phyloP scores from a whole-genome alignment of 1,140 invertebrate species.

The Steinernema feltiae region DNA sequence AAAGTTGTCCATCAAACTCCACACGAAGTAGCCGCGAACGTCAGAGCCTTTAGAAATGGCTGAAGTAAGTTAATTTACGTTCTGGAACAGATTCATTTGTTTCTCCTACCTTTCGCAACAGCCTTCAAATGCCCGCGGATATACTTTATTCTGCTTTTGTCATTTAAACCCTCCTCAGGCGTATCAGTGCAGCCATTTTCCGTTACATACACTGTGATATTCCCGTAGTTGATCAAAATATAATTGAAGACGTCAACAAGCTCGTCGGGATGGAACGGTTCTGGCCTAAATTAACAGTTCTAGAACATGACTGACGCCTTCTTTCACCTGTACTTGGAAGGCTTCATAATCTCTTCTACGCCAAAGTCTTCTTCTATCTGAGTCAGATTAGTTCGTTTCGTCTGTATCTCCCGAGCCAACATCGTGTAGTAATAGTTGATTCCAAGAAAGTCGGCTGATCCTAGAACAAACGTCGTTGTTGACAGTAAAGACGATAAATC shows the following conservation, averaged over 20 bases:
- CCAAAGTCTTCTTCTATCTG: constrained; percentile 39
- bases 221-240: constrained; percentile 23
- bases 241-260: background rate
- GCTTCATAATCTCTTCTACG: background rate
- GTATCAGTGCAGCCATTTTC: constrained; percentile 38
- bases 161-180: constrained; percentile 17
- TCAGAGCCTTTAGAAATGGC: constrained; percentile 66
- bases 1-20: constrained; percentile 74
- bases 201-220: constrained; percentile 35
- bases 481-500: too few species aligned
- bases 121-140: constrained; percentile 20
- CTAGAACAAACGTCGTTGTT: constrained; percentile 16
- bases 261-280: background rate
- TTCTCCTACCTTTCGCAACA: background rate
- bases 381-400: constrained; percentile 30
- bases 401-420: background rate
- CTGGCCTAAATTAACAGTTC: background rate
- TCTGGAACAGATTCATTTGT: too few species aligned
- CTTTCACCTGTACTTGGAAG: background rate
- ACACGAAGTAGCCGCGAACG: constrained; percentile 67
- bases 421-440: constrained; percentile 19
- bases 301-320: too few species aligned
- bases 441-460: constrained; percentile 19
- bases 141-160: constrained; percentile 25
- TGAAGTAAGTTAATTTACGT: constrained; percentile 55